Evolutionary conservation across 2,113 vertebrate species (phyloP).

Genomic region (Tursiops truncatus): DNA sequence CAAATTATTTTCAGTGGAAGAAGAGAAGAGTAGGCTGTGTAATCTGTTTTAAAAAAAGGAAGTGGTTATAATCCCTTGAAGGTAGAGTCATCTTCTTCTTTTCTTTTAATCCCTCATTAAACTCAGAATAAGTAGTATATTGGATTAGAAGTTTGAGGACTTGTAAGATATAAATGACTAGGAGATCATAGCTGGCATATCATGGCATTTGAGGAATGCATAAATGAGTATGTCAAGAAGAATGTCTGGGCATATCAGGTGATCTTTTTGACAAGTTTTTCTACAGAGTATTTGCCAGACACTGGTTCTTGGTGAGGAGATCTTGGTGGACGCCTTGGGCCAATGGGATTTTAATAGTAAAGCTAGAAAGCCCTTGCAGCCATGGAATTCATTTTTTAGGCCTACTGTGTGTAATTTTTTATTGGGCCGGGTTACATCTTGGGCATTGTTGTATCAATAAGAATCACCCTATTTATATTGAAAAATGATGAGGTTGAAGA

Average conservation of each 20-base stretch:
- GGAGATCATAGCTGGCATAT: neutral
- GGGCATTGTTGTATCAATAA: neutral
- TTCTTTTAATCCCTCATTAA: neutral
- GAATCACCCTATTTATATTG: neutral
- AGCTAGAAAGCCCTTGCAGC: neutral
- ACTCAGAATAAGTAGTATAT: neutral
- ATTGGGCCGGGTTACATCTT: neutral
- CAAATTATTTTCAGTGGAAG: neutral
- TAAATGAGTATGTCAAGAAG: neutral
- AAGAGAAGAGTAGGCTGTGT: neutral
- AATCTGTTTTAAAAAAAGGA: neutral
- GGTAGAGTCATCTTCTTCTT: neutral
- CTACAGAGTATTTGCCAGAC: neutral
- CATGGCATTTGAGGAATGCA: neutral
- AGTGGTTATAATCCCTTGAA: neutral
- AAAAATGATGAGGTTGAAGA: slow-evolving; percentile 4
- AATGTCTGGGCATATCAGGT: neutral
- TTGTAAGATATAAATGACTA: neutral
- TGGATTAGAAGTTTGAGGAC: neutral
- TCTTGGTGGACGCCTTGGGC: neutral
- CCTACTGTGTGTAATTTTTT: neutral
- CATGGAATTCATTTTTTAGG: neutral
- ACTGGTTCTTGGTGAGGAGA: neutral
- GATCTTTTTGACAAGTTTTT: neutral
- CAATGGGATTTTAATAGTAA: neutral